A percentile compares a stretch with the other conserved stretches of the same genome.
Conservation (phyloP, 2,113 vertebrate species). For the Pituophis catenifer region DNA sequence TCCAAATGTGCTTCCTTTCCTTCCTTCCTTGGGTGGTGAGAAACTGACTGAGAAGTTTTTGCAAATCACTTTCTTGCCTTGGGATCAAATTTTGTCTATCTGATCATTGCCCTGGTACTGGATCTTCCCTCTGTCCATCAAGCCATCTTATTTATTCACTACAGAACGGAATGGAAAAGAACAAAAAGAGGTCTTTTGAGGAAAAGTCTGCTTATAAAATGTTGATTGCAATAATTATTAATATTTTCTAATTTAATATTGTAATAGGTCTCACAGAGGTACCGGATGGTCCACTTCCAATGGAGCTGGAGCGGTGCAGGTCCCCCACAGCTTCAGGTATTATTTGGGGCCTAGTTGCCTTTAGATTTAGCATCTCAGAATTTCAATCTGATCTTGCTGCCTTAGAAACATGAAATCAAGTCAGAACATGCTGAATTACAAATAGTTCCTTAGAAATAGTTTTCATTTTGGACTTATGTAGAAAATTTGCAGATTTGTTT, state of each 20-base stretch:
- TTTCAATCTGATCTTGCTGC: background rate
- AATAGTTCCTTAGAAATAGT: background rate
- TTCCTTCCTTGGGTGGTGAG: background rate
- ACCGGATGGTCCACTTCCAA: slow-evolving; percentile 89
- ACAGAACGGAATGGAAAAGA: background rate
- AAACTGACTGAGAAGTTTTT: background rate
- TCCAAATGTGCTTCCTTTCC: background rate
- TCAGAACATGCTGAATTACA: background rate
- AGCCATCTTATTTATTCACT: background rate
- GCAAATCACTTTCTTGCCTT: background rate
- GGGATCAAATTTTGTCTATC: background rate
- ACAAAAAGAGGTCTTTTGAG: background rate
- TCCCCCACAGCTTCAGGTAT: slow-evolving; percentile 93
- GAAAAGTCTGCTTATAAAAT: background rate
- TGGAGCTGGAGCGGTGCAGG: slow-evolving; percentile 94
- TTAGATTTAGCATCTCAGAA: background rate
- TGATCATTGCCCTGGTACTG: background rate
- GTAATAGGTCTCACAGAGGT: slow-evolving; percentile 92
- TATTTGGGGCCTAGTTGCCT: slow-evolving; percentile 7
- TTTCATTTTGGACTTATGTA: background rate
- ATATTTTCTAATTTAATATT: slow-evolving; percentile 44
- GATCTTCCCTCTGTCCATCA: background rate
- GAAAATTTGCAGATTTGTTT: background rate
- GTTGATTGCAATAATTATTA: background rate
- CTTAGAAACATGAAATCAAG: background rate